Evolutionary conservation across 2,113 vertebrate genomes (phyloP).

Genomic region (Cochlearius cochlearius): DNA sequence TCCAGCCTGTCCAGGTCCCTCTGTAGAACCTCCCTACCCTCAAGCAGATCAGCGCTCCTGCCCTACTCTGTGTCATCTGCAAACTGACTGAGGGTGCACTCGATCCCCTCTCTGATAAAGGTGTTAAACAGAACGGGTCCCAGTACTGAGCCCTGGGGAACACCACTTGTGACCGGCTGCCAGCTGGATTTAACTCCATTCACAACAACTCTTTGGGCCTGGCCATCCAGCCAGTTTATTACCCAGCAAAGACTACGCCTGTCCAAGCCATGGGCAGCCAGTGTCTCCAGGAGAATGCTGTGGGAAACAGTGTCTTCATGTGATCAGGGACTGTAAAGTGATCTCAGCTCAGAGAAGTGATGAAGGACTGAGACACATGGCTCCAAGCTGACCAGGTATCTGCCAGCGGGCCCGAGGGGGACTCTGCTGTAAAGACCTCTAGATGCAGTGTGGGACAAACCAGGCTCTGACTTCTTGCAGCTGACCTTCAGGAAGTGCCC

Average conservation of each 20-base stretch:
- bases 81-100: no score
- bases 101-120: no score
- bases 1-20: no score
- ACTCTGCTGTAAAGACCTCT: background rate
- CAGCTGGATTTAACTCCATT: background rate
- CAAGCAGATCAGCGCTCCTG: no score
- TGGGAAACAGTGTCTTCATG: accelerated
- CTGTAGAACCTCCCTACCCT: no score
- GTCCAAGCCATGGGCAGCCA: background rate
- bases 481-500: background rate
- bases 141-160: no score
- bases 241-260: background rate
- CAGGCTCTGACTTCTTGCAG: accelerated
- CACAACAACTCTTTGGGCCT: background rate
- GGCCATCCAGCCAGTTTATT: background rate
- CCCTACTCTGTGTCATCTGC: no score
- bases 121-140: no score
- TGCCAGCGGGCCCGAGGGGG: background rate
- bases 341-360: background rate
- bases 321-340: background rate
- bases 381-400: background rate
- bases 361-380: background rate
- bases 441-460: background rate
- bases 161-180: background rate
- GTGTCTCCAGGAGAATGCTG: background rate